phyloP scores from a whole-genome alignment of 1,140 invertebrate genomes.

The Theocolax elegans region DNA sequence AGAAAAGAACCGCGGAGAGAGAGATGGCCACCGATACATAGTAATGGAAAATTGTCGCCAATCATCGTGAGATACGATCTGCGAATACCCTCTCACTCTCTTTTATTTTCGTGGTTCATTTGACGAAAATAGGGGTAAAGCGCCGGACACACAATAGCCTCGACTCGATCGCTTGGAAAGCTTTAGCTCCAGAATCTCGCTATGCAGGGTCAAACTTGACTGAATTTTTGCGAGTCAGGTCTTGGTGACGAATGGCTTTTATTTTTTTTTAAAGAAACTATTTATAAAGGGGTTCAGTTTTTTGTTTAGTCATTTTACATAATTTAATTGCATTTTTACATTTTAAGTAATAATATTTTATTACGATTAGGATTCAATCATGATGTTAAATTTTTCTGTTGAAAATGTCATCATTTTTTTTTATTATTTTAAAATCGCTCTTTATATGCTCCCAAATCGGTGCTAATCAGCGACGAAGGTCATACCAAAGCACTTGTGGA shows the following conservation, averaged over 20 bases:
- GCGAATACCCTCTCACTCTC: constrained; percentile 24
- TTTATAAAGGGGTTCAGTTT: background rate
- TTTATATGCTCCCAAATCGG: too few relatives aligned
- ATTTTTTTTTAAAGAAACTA: background rate
- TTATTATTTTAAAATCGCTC: too few relatives aligned
- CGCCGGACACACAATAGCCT: background rate
- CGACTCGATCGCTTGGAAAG: constrained; percentile 19
- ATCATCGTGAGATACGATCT: constrained; percentile 60
- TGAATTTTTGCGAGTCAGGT: constrained; percentile 11
- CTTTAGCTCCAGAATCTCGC: background rate
- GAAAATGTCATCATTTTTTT: too few relatives aligned
- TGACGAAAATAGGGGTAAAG: constrained; percentile 46
- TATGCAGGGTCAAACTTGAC: background rate
- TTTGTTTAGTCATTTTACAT: background rate
- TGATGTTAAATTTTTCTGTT: too few relatives aligned
- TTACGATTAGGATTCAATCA: too few relatives aligned
- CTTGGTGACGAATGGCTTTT: constrained; percentile 9
- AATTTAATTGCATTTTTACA: too few relatives aligned
- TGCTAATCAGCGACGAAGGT: too few relatives aligned
- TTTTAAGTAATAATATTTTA: too few relatives aligned
- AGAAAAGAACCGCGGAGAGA: background rate
- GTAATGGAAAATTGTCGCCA: constrained; percentile 63
- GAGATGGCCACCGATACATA: constrained; percentile 55
- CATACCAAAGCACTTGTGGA: too few relatives aligned
- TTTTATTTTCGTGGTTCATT: constrained; percentile 54